These are phyloP conservation scores for Piscicola geometra DNA, from an alignment of 2,888 invertebrate genomes.

Conservation along the genomic window DNA sequence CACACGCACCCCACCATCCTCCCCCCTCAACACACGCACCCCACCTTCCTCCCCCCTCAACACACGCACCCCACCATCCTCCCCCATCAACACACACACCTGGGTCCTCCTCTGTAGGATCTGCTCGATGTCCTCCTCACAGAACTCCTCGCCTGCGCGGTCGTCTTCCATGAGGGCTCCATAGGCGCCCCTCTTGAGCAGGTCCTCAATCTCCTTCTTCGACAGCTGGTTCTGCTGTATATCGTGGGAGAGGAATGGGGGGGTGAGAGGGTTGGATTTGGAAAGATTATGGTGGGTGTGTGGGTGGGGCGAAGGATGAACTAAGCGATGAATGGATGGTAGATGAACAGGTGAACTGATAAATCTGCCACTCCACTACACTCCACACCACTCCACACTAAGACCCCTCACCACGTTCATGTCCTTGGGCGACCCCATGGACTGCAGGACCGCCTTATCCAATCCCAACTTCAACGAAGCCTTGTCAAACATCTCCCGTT, in stretches of 20 bases:
- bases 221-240: constrained; percentile 61
- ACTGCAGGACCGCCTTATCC: constrained; percentile 89
- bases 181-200: constrained; percentile 81
- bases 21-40: too few relatives aligned
- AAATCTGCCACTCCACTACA: background rate
- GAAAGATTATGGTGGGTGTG: background rate
- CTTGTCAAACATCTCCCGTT: constrained; percentile 99
- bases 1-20: too few relatives aligned
- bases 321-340: background rate
- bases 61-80: too few relatives aligned
- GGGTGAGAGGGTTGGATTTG: background rate
- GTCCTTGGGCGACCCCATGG: constrained; percentile 44
- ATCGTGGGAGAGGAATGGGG: too few relatives aligned
- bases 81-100: constrained; percentile 44
- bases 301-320: background rate
- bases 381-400: background rate
- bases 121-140: constrained; percentile 99
- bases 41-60: too few relatives aligned
- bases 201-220: constrained; percentile 95
- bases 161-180: constrained; percentile 99
- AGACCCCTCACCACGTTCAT: constrained; percentile 33
- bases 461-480: constrained; percentile 94
- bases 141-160: constrained; percentile 95
- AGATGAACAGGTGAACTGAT: too few relatives aligned
- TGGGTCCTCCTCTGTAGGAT: constrained; percentile 91